phyloP scores from a whole-genome alignment of 2,797 vertebrate species.

The Phylloscopus collybita region DNA sequence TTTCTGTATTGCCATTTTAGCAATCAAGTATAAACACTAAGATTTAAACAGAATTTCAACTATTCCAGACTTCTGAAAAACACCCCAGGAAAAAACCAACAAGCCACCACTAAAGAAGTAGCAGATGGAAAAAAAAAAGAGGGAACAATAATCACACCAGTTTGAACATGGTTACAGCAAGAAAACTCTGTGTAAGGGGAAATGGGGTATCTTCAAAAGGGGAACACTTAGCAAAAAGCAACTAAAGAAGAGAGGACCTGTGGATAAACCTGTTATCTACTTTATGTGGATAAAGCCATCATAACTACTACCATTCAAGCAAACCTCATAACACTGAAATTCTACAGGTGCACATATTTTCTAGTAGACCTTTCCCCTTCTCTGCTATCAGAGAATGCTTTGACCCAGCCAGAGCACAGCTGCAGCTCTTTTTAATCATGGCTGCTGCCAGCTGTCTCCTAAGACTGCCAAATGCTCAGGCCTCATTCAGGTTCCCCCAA shows the following conservation, averaged over 20 bases:
- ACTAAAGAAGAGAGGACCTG: background rate
- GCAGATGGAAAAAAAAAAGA: too few species aligned
- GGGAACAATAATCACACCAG: background rate
- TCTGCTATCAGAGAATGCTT: background rate
- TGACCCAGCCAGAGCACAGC: slow-evolving; percentile 12
- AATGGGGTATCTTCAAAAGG: background rate
- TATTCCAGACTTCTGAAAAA: background rate
- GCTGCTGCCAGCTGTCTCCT: slow-evolving; percentile 2
- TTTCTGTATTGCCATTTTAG: background rate
- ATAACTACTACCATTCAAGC: background rate
- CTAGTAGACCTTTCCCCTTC: background rate
- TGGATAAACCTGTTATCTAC: background rate
- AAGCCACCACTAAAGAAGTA: background rate
- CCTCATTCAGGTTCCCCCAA: background rate
- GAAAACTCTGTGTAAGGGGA: background rate
- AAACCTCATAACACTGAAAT: background rate
- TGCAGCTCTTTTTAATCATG: slow-evolving; percentile 16
- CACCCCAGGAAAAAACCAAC: background rate
- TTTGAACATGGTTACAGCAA: background rate
- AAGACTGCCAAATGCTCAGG: background rate
- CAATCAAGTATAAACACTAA: background rate
- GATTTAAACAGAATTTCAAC: background rate
- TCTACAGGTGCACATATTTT: background rate
- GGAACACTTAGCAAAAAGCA: background rate
- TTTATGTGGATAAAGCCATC: background rate